Percentiles rank a stretch among this genome's conserved stretches.
Conservation (phyloP, 2,113 vertebrate species). For the Apteryx owenii region DNA sequence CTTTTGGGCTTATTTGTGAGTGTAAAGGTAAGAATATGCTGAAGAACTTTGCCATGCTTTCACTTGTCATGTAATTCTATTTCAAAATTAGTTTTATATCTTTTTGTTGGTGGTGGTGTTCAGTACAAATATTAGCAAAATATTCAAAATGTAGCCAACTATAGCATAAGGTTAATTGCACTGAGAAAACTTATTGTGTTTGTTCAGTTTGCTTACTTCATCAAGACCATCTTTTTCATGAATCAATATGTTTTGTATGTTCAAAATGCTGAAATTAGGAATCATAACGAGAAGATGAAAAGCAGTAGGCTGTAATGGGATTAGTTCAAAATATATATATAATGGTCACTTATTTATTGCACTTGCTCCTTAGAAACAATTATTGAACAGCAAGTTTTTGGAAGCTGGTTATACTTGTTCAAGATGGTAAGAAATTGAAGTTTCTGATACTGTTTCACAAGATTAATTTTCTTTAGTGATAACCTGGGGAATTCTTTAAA, state of each 20-base stretch:
- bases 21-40: background rate
- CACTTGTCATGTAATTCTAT: background rate
- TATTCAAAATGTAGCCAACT: background rate
- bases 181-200: background rate
- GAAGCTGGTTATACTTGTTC: constrained; percentile 11
- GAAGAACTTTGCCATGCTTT: background rate
- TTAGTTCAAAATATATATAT: background rate
- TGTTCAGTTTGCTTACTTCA: background rate
- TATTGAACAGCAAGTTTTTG: background rate
- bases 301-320: background rate
- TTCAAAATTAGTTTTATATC: background rate
- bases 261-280: background rate
- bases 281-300: background rate
- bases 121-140: background rate
- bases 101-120: background rate
- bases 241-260: background rate
- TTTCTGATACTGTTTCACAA: constrained; percentile 31
- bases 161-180: background rate
- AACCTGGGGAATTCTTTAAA: constrained; percentile 71
- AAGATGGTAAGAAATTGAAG: constrained; percentile 39
- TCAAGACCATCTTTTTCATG: background rate
- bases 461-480: constrained; percentile 60
- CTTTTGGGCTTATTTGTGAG: background rate
- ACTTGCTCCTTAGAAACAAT: background rate
- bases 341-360: constrained; percentile 12